These are phyloP conservation scores for Lochmaea crataegi DNA, from an alignment of 2,888 invertebrate species.

Conservation along the genomic window DNA sequence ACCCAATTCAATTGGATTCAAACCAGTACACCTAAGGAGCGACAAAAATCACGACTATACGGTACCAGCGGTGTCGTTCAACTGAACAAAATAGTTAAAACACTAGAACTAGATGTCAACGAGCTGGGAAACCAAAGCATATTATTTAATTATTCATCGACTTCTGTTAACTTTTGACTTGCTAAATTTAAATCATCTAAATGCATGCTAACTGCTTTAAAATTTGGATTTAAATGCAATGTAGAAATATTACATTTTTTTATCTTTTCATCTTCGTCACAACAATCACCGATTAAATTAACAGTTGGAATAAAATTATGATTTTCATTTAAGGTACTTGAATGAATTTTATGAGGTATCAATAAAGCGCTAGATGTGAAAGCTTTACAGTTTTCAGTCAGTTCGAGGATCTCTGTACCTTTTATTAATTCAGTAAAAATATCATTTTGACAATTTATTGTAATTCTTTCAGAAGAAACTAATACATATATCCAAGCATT, in stretches of 20 bases:
- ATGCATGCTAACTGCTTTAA: constrained; percentile 25
- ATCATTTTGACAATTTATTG: constrained; percentile 8
- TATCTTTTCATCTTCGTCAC: constrained; percentile 21
- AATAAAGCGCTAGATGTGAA: constrained; percentile 4
- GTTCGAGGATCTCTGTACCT: background rate
- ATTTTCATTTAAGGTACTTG: constrained; percentile 9
- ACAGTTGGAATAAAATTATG: constrained; percentile 16
- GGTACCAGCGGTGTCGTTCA: too few relatives aligned
- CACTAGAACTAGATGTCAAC: constrained; percentile 5
- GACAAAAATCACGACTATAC: too few relatives aligned
- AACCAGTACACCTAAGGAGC: too few relatives aligned
- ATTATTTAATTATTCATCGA: background rate
- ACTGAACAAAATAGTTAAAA: constrained; percentile 4
- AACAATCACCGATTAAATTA: constrained; percentile 22
- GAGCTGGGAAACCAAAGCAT: background rate
- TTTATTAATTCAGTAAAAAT: constrained; percentile 3
- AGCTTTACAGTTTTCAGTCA: constrained; percentile 7
- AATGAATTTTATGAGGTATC: constrained; percentile 16
- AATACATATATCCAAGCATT: constrained; percentile 12
- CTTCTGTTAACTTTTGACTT: constrained; percentile 1
- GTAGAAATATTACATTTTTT: constrained; percentile 18
- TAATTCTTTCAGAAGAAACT: constrained; percentile 13
- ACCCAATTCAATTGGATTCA: too few relatives aligned
- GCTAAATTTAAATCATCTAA: constrained; percentile 6
- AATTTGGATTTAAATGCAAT: constrained; percentile 27